Evolutionary conservation across 92 coral and sea anemone species (phyloP), one percentile per base, ranked within the genome.

Genomic region (Epizoanthus illoricatus): DNA sequence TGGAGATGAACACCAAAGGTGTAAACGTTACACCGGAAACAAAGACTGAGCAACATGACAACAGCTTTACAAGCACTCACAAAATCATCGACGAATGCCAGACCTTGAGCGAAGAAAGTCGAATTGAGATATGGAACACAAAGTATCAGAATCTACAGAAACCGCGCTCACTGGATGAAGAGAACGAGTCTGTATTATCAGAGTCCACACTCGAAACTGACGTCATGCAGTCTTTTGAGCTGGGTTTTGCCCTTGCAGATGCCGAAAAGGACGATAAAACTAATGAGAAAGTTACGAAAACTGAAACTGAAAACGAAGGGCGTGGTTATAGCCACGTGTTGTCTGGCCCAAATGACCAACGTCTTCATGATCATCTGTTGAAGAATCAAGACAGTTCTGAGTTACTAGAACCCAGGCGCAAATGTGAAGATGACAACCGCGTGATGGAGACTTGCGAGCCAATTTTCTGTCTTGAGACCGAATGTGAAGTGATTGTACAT

Each of bases 391-490:
- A 41, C 18, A 58, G 24, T 18, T 49, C 7, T 41, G 16, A 20
- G 5, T 24, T 55, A 13, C 67, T 56, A 4, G 59, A 62, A 33
- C 20, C 68, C 21, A 60, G 13, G 39, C 23, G n/a, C 19, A 33
- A 11, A 1, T 39, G 13, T 59, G 57, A 55, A 78, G 62, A 17
- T 42, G 82, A 20, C 28, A 70, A 78, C 16, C 71, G 39, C 58
- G 24, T 43, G 33, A 62, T 78, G 56, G 82, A 78, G 39, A 42
- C 60, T 43, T 71, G 76, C 42, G 76, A 71, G 16, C 59, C 59
- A 23, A 17, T 71, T 0, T 43, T 71, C 10, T 49, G 60, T 71
- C 56, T 71, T 47, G 76, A 71, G 52, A 43, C 23, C 52, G 76
- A 71, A 20, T 17, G 8, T n/a, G 76, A 71, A 71, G 60, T 71